Percentiles rank a stretch among this genome's conserved stretches.
Conservation (phyloP, 2,797 vertebrate species). For the Okamejei kenojei region DNA sequence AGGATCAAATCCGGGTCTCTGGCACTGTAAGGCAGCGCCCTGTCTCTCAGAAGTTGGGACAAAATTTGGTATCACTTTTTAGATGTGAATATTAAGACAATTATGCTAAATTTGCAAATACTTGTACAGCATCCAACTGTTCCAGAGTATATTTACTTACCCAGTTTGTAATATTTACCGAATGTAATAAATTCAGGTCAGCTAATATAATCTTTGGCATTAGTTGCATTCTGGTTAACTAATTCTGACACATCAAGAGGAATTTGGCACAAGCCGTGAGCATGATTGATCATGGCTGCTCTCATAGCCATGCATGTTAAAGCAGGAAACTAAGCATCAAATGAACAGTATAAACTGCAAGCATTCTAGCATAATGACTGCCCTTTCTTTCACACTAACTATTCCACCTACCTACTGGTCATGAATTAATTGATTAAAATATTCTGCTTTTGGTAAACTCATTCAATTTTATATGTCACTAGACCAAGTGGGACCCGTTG, state of each 20-base stretch:
- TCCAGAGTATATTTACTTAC: background rate
- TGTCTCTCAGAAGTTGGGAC: constrained; percentile 63
- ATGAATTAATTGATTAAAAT: background rate
- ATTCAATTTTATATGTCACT: background rate
- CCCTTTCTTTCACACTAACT: background rate
- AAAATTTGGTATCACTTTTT: constrained; percentile 60
- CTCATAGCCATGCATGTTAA: background rate
- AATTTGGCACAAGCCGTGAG: background rate
- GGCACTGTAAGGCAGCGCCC: too few species aligned
- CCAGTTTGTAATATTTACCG: background rate
- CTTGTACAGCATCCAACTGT: background rate
- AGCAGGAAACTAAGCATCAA: background rate
- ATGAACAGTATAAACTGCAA: background rate
- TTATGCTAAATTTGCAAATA: background rate
- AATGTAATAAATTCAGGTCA: background rate
- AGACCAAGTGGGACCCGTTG: too few species aligned
- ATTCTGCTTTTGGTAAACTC: background rate
- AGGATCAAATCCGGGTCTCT: too few species aligned
- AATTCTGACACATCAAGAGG: background rate
- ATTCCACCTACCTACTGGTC: background rate
- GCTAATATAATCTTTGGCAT: background rate
- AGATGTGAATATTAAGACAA: background rate
- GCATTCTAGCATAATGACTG: background rate
- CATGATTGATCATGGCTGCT: background rate
- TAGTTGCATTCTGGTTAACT: background rate